A percentile compares a stretch with the other conserved stretches of the same genome.
Evolutionary conservation across 2,113 vertebrate genomes (phyloP).

Genomic region (Oenanthe oenanthe): DNA sequence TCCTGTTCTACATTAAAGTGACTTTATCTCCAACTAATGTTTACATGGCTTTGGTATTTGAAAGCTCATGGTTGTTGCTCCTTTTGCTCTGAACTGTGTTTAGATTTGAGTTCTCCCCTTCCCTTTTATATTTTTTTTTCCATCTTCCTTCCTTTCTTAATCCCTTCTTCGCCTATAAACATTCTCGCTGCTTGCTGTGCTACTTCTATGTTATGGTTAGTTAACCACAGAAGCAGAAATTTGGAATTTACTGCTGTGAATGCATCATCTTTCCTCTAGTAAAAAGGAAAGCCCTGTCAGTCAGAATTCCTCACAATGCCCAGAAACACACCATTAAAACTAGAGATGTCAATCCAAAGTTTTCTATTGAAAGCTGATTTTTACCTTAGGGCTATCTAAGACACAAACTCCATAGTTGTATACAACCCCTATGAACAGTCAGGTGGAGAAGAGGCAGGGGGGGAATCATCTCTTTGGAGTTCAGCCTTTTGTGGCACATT

Average conservation of each 20-base stretch:
- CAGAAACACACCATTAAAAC: not conserved
- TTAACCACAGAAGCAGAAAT: constrained; percentile 21
- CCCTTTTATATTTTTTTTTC: not conserved
- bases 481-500: not conserved
- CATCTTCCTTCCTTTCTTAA: constrained; percentile 17
- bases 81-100: not conserved
- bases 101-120: not conserved
- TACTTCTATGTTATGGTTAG: constrained; percentile 11
- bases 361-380: not conserved
- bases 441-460: not conserved
- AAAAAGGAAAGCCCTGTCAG: constrained; percentile 65
- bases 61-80: not conserved
- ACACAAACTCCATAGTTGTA: not conserved
- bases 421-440: not conserved
- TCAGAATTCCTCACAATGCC: not conserved
- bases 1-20: not conserved
- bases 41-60: not conserved
- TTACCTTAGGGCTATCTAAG: not conserved
- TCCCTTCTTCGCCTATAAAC: constrained; percentile 9
- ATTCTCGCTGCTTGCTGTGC: constrained; percentile 23
- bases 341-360: not conserved
- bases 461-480: not conserved
- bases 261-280: constrained; percentile 16
- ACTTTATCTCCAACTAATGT: not conserved
- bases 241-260: constrained; percentile 15